Evolutionary conservation across 2,113 vertebrate species (phyloP).

Genomic region (Isurus oxyrinchus): DNA sequence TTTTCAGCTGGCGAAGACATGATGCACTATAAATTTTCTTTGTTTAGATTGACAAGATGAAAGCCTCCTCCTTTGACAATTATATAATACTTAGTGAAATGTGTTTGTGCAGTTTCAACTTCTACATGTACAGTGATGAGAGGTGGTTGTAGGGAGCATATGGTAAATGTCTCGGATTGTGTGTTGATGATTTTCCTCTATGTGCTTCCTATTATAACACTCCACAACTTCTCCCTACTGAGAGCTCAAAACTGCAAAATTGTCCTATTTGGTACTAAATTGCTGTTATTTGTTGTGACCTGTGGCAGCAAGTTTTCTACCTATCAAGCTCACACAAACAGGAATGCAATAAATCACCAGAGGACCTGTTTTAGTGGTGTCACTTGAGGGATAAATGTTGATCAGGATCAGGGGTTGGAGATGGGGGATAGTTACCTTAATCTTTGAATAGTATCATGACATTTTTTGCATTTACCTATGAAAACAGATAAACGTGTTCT

Average conservation of each 20-base stretch:
- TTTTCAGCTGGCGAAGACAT: neutral
- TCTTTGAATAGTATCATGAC: neutral
- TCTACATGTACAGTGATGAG: neutral
- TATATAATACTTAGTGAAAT: neutral
- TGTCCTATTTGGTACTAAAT: neutral
- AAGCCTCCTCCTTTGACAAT: neutral
- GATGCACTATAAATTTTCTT: neutral
- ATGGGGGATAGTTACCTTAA: neutral
- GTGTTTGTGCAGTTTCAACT: neutral
- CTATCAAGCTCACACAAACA: neutral
- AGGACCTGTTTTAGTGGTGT: neutral
- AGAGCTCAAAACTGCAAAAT: neutral
- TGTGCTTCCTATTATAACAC: neutral
- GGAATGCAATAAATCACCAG: neutral
- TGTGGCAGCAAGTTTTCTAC: neutral
- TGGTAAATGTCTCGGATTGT: neutral
- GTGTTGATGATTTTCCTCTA: neutral
- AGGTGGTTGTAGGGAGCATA: neutral
- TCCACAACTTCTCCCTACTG: neutral
- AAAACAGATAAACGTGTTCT: constrained; percentile 28
- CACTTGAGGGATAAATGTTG: neutral
- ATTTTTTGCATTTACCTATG: neutral
- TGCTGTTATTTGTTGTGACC: neutral
- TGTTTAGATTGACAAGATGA: neutral
- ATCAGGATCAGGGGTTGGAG: neutral